Evolutionary conservation across 2,113 vertebrate species (phyloP).

Genomic region (Talpa occidentalis): DNA sequence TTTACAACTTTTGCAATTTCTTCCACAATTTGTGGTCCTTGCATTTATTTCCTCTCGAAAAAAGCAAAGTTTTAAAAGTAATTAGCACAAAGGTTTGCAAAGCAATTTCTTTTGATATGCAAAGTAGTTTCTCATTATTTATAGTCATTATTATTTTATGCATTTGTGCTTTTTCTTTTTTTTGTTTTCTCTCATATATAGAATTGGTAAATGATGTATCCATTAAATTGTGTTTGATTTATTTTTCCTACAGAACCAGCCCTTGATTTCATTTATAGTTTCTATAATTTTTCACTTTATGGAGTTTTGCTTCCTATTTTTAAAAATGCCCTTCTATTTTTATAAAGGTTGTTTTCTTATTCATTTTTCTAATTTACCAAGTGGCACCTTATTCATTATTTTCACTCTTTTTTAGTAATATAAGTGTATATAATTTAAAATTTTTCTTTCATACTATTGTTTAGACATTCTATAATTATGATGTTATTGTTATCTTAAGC

Average conservation of each 20-base stretch:
- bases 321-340: background rate
- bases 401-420: background rate
- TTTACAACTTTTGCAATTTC: slow-evolving; percentile 38
- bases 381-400: background rate
- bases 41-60: background rate
- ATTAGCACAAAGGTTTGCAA: background rate
- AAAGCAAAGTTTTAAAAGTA: background rate
- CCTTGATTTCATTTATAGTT: background rate
- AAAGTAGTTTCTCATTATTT: slow-evolving; percentile 19
- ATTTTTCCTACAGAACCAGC: background rate
- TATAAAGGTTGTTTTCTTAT: slow-evolving; percentile 30
- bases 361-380: background rate
- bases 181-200: background rate
- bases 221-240: background rate
- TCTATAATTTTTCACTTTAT: background rate
- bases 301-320: background rate
- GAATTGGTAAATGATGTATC: background rate
- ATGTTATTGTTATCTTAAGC: slow-evolving; percentile 22
- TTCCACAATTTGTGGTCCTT: background rate
- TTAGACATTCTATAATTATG: background rate
- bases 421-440: background rate
- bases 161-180: background rate
- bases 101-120: background rate
- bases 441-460: background rate
- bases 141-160: background rate